These are phyloP conservation scores for Chloroceryle aenea DNA, from an alignment of 2,113 vertebrate genomes.

Conservation along the genomic window DNA sequence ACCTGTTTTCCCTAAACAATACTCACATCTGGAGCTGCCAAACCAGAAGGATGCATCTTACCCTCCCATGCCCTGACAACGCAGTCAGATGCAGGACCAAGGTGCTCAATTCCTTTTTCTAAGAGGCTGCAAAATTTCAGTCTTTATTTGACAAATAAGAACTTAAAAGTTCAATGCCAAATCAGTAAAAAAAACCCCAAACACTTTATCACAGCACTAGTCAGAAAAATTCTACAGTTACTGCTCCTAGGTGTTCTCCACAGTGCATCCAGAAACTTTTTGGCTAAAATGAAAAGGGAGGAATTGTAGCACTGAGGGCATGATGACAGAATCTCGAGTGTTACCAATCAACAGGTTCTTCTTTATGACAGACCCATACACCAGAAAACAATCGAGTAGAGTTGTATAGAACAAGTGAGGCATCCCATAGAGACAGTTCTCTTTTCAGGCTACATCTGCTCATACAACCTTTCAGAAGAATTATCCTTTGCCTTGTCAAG, in stretches of 20 bases:
- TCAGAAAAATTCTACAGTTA: neutral
- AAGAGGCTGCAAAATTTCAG: neutral
- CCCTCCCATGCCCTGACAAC: neutral
- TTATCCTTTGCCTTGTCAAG: conserved; percentile 47
- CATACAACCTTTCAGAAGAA: conserved; percentile 41
- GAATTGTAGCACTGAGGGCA: neutral
- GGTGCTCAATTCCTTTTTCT: neutral
- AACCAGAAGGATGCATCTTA: neutral
- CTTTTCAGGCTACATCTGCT: conserved; percentile 34
- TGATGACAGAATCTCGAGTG: neutral
- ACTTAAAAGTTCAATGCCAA: neutral
- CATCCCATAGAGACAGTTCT: neutral
- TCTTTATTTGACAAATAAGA: neutral
- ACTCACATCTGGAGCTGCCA: neutral
- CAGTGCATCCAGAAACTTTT: neutral
- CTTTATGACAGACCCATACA: neutral
- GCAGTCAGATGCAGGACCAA: neutral
- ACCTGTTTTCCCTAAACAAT: neutral
- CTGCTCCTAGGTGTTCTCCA: neutral
- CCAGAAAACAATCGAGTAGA: conserved; percentile 6
- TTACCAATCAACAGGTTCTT: neutral
- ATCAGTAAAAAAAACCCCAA: neutral
- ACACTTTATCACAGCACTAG: neutral
- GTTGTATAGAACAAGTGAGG: neutral
- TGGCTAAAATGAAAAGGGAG: neutral